Conservation (phyloP, 2,797 vertebrate genomes). For the Paramormyrops hopkinsi region DNA sequence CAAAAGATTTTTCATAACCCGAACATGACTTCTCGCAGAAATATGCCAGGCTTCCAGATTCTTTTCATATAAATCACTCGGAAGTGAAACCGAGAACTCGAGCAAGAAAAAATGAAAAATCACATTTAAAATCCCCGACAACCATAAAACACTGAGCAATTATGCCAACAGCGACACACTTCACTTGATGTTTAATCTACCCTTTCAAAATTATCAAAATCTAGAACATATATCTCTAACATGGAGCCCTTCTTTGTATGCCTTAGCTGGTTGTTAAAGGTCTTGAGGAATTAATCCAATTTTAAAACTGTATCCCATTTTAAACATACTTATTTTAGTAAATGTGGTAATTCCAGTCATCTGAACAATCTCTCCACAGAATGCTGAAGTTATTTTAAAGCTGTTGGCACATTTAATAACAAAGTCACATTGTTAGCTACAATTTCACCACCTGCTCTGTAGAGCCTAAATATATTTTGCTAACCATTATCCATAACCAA, state of each 20-base stretch:
- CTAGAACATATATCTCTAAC: constrained; percentile 8
- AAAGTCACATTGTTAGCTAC: background rate
- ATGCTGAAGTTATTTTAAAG: background rate
- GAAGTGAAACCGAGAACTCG: background rate
- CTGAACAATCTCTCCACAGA: background rate
- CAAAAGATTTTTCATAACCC: background rate
- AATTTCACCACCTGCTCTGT: background rate
- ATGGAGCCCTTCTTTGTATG: background rate
- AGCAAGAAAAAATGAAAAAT: constrained; percentile 4
- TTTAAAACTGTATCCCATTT: constrained; percentile 2
- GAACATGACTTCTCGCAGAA: background rate
- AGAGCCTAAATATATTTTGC: background rate
- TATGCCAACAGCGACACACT: constrained; percentile 1
- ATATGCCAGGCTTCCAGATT: background rate
- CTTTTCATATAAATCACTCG: background rate
- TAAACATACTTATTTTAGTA: constrained; percentile 8
- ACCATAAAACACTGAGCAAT: constrained; percentile 5
- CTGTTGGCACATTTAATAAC: background rate
- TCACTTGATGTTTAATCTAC: constrained; percentile 6
- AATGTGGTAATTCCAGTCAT: background rate
- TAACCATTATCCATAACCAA: background rate
- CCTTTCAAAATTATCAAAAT: constrained; percentile 1
- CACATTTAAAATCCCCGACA: constrained; percentile 10
- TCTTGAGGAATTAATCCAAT: background rate
- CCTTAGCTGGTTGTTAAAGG: background rate